Conservation (phyloP, 2,888 invertebrate genomes). For the Clostera curtula region DNA sequence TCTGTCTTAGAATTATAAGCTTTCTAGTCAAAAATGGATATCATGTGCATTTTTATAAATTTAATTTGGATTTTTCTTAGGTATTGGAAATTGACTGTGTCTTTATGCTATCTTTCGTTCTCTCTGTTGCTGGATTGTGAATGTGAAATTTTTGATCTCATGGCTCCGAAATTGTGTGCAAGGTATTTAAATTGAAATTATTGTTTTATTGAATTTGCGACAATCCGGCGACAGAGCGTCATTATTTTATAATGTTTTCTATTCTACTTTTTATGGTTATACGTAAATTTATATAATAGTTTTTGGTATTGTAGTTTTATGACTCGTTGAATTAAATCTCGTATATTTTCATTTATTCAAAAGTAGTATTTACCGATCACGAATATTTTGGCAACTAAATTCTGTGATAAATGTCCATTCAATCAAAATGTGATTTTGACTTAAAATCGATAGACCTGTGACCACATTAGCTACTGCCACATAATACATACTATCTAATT, state of each 20-base stretch:
- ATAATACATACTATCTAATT: too few relatives aligned
- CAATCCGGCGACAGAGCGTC: conserved; percentile 4
- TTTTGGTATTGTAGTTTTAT: conserved; percentile 19
- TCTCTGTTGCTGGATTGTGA: conserved; percentile 13
- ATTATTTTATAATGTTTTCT: conserved; percentile 10
- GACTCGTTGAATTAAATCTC: conserved; percentile 15
- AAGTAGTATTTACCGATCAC: conserved; percentile 21
- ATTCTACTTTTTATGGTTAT: conserved; percentile 22
- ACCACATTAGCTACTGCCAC: conserved; percentile 24
- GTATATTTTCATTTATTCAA: conserved; percentile 13
- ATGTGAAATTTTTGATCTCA: conserved; percentile 4
- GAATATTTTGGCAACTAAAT: conserved; percentile 38
- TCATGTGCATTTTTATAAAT: conserved; percentile 38
- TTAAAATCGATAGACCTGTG: conserved; percentile 24
- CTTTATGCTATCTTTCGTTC: conserved; percentile 9
- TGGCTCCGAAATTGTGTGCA: background rate
- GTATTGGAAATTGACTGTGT: conserved; percentile 19
- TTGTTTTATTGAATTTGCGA: background rate
- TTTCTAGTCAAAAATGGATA: conserved; percentile 72
- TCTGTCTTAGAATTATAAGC: conserved; percentile 67
- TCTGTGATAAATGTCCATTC: conserved; percentile 54
- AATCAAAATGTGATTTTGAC: conserved; percentile 49
- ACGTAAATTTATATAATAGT: conserved; percentile 25
- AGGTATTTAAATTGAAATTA: background rate
- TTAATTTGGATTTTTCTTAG: conserved; percentile 20